phyloP scores from a whole-genome alignment of 2,113 vertebrate genomes.

The Siphamia tubifer region DNA sequence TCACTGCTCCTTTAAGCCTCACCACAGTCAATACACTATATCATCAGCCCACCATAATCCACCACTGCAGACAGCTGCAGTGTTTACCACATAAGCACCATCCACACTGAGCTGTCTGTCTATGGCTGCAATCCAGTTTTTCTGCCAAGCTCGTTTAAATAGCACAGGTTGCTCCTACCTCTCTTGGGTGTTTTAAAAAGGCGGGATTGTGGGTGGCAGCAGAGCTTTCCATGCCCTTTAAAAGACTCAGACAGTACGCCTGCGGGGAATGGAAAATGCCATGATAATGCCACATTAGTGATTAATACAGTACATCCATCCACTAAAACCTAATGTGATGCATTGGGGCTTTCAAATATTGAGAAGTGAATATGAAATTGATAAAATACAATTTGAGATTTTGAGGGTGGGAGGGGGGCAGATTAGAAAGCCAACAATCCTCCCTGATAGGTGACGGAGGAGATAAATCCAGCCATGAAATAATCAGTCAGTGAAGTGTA shows the following conservation, averaged over 20 bases:
- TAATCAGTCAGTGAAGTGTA: slow-evolving; percentile 22
- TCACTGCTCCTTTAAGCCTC: slow-evolving; percentile 15
- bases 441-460: background rate
- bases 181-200: slow-evolving; percentile 28
- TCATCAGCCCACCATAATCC: slow-evolving; percentile 29
- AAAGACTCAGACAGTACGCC: slow-evolving; percentile 47
- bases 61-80: slow-evolving; percentile 43
- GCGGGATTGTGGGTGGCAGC: slow-evolving; percentile 36
- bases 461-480: background rate
- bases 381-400: slow-evolving; percentile 35
- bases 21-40: slow-evolving; percentile 3
- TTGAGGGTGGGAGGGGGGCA: background rate
- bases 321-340: slow-evolving; percentile 37
- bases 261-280: slow-evolving; percentile 47
- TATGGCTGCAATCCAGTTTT: slow-evolving; percentile 43
- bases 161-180: slow-evolving; percentile 45
- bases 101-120: slow-evolving; percentile 37
- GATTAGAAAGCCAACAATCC: slow-evolving; percentile 22
- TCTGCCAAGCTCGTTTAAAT: slow-evolving; percentile 35
- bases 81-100: slow-evolving; percentile 29
- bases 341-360: slow-evolving; percentile 28
- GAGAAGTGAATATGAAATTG: slow-evolving; percentile 23
- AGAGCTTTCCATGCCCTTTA: slow-evolving; percentile 54
- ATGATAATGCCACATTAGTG: slow-evolving; percentile 52
- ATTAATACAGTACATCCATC: slow-evolving; percentile 51